Percentiles rank a stretch among this genome's conserved stretches.
Conservation (phyloP, 1,140 invertebrate species). For the Subanguina moxae region DNA sequence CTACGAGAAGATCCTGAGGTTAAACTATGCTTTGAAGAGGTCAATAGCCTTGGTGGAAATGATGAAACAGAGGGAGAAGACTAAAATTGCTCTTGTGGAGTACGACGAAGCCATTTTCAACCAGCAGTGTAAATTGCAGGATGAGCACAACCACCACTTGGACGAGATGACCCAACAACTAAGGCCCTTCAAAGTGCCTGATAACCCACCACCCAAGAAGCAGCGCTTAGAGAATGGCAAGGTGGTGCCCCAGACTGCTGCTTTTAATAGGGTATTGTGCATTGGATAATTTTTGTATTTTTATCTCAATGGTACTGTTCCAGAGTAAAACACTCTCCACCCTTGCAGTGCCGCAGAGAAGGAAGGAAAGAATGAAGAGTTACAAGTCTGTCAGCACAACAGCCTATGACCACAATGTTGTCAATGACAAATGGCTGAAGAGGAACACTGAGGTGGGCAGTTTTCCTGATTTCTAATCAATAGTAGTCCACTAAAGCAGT, state of each 20-base stretch:
- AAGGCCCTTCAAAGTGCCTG: neutral
- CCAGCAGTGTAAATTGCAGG: constrained; percentile 7
- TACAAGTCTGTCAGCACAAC: neutral
- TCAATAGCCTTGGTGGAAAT: constrained; percentile 22
- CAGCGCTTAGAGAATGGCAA: constrained; percentile 5
- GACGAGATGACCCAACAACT: constrained; percentile 1
- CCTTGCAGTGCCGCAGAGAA: neutral
- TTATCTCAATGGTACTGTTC: neutral
- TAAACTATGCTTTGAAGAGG: constrained; percentile 30
- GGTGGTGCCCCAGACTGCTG: neutral
- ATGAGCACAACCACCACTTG: constrained; percentile 13
- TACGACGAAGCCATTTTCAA: constrained; percentile 18
- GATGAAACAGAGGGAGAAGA: constrained; percentile 23
- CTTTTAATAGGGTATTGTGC: neutral
- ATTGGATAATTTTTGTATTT: neutral
- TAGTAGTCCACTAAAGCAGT: no score
- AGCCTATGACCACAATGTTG: neutral
- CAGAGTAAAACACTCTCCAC: neutral
- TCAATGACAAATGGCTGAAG: constrained; percentile 6
- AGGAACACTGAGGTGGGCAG: constrained; percentile 8
- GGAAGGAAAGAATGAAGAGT: neutral
- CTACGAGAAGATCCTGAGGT: constrained; percentile 33
- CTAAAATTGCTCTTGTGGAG: constrained; percentile 26
- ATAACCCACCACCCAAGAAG: neutral
- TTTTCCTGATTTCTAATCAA: no score